phyloP scores from a whole-genome alignment of 2,888 invertebrate species.

The Mythimna vitellina region DNA sequence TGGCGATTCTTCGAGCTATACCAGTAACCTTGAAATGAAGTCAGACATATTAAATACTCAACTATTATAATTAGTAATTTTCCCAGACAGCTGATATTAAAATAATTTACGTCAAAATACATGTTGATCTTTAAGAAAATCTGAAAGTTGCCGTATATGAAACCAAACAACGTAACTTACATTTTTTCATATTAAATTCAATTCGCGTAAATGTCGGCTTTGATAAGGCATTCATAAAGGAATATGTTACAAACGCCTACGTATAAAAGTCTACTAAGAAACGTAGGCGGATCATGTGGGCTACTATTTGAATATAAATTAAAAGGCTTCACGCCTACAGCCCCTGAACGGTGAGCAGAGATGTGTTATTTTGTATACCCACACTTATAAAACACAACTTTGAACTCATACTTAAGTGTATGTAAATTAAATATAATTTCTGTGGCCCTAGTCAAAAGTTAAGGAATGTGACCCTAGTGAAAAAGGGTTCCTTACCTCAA shows the following conservation, averaged over 20 bases:
- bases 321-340: neutral
- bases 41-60: no score
- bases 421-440: neutral
- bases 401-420: neutral
- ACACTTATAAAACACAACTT: neutral
- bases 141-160: neutral
- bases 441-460: no score
- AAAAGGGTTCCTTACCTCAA: no score
- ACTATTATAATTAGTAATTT: no score
- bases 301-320: constrained; percentile 32
- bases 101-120: neutral
- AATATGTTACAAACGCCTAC: constrained; percentile 17
- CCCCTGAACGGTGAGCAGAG: neutral
- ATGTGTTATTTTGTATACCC: neutral
- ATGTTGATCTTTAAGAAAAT: neutral
- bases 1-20: no score
- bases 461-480: no score
- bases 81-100: neutral
- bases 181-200: constrained; percentile 20
- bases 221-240: constrained; percentile 24
- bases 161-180: constrained; percentile 4
- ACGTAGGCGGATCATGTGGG: constrained; percentile 30
- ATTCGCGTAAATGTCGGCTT: constrained; percentile 19
- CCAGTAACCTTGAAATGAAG: no score
- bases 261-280: constrained; percentile 18